These are phyloP conservation scores for Caerostris darwini DNA, from an alignment of 1,140 invertebrate genomes.

Conservation along the genomic window DNA sequence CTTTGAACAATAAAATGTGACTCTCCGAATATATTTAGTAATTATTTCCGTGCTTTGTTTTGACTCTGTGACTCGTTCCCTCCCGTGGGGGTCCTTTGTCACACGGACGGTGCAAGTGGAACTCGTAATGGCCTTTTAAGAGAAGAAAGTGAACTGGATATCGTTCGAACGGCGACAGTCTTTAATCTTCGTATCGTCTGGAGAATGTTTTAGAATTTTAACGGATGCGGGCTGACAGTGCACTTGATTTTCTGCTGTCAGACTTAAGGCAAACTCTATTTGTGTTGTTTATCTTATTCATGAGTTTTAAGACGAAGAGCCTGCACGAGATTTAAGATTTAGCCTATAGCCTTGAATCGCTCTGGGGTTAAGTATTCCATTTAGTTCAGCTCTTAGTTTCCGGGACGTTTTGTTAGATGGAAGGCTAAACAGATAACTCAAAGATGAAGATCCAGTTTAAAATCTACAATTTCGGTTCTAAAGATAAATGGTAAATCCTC, in stretches of 20 bases:
- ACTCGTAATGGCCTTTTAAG: slow-evolving; percentile 18
- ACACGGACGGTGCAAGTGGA: not conserved
- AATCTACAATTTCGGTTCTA: no score
- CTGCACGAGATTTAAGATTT: no score
- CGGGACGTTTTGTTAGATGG: no score
- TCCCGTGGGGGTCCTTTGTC: slow-evolving; percentile 16
- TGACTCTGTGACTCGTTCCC: not conserved
- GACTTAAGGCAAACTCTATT: not conserved
- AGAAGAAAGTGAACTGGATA: slow-evolving; percentile 17
- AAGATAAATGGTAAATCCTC: no score
- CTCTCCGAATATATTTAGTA: slow-evolving; percentile 27
- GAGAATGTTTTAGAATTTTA: slow-evolving; percentile 15
- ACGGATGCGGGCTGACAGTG: not conserved
- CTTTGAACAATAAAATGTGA: slow-evolving; percentile 1
- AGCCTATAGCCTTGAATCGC: no score
- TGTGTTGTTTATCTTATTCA: not conserved
- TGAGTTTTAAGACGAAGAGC: no score
- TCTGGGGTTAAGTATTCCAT: no score
- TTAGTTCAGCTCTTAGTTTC: no score
- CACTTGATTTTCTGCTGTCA: not conserved
- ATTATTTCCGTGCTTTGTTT: slow-evolving; percentile 24
- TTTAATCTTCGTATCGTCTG: slow-evolving; percentile 23
- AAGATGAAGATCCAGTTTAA: no score
- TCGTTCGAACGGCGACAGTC: not conserved
- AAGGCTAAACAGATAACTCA: no score